Base-by-base conservation (phyloP, 2,888 invertebrate genomes). In the Drosophila buzzatii region DNA sequence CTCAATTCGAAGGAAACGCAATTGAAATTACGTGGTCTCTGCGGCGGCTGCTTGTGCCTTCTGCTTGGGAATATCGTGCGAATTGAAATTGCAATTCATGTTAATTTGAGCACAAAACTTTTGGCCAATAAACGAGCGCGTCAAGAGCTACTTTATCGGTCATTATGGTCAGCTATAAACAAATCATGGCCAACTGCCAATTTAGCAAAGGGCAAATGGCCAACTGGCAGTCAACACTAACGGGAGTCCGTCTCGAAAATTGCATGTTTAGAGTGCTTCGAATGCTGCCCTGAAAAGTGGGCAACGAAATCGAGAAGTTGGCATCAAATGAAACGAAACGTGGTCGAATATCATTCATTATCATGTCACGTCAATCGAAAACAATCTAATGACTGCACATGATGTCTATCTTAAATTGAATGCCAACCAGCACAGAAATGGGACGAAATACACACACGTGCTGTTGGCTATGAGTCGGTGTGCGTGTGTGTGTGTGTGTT, bases 291-390 rank as follows among this genome's bases (percentile, higher is more conserved):
- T 20, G 10, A 67, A 73, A 77, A 67, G 81, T 86, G 37, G 65
- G 66, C 79, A 63, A 67, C 23, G 58, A 14, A 45, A 64, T 31
- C 42, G 4, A 2, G 51, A 42, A 52, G 44, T 33, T 41, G 33
- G 49, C 37, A 47, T 35, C 55, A 69, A 59, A 56, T 31, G 65
- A 56, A 72, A 35, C 52, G 44, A 51, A 70, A 51, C 55, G 55
- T 53, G 56, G 59, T 41, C 58, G 72, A 79, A 74, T 75, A 80
- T 80, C 87, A 83, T 91, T 87, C 87, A 91, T 90, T 91, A 90
- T 91, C 91, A 81, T 85, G 90, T 89, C 90, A 90, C 90, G 91
- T 91, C 90, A 91, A 91, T 90, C 90, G 85, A 82, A 88, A 89
- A 81, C 90, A 82, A 90, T 90, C 91, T 90, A 91, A 89, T 91